A percentile compares a stretch with the other conserved stretches of the same genome.
Conservation (phyloP, 2,113 vertebrate genomes). For the Hoplias malabaricus region DNA sequence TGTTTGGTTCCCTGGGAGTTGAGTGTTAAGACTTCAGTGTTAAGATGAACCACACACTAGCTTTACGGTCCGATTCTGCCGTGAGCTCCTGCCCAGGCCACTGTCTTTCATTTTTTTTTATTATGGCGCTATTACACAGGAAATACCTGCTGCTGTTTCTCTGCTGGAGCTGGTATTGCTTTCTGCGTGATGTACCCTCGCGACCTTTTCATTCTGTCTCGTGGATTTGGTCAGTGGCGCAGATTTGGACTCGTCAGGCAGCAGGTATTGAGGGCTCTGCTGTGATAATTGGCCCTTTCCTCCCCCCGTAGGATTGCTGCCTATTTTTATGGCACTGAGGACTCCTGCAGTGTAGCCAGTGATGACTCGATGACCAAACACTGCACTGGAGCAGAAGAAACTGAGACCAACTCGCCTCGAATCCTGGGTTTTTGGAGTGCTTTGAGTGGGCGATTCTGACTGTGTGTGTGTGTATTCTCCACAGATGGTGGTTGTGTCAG, state of each 20-base stretch:
- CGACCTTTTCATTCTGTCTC: not conserved
- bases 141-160: not conserved
- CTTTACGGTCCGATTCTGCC: not conserved
- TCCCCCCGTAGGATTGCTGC: not conserved
- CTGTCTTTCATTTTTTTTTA: not conserved
- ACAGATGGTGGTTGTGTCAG: constrained; percentile 97
- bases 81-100: not conserved
- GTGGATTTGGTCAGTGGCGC: not conserved
- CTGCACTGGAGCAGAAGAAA: not conserved
- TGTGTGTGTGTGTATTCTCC: not conserved
- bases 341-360: not conserved
- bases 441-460: not conserved
- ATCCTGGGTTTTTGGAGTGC: not conserved
- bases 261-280: not conserved
- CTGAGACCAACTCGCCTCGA: not conserved
- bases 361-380: not conserved
- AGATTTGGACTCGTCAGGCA: not conserved
- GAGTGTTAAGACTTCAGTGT: not conserved
- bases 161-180: not conserved
- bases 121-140: not conserved
- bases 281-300: constrained; percentile 15
- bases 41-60: not conserved
- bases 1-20: not conserved
- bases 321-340: constrained; percentile 4
- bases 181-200: not conserved